These are phyloP conservation scores for Podotricha telesiphe DNA, from an alignment of 2,888 invertebrate species.

Conservation along the genomic window DNA sequence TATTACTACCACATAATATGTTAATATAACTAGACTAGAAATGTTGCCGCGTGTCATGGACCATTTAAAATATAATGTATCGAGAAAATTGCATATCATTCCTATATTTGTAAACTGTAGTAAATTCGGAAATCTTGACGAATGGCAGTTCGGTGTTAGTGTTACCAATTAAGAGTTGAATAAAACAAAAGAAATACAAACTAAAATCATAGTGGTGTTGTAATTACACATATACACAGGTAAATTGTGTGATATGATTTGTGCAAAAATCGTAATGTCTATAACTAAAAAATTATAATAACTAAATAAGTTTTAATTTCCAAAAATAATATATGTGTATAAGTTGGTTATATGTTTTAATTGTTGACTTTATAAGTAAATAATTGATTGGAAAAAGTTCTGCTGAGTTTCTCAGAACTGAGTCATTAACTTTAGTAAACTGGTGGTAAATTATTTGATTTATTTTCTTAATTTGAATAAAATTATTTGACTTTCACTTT, in stretches of 20 bases:
- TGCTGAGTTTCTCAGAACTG: too few species aligned
- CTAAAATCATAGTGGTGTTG: not conserved
- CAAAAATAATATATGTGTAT: too few species aligned
- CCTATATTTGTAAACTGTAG: slow-evolving; percentile 14
- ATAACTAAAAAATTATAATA: not conserved
- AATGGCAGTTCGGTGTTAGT: slow-evolving; percentile 21
- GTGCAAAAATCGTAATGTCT: not conserved
- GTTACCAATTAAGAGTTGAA: not conserved
- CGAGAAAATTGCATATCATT: slow-evolving; percentile 15
- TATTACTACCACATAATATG: slow-evolving; percentile 3
- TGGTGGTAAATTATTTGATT: too few species aligned
- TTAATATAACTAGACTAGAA: slow-evolving; percentile 17
- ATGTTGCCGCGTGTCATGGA: slow-evolving; percentile 18
- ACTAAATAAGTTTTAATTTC: not conserved
- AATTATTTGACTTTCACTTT: too few species aligned
- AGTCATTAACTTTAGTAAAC: too few species aligned
- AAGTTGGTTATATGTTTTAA: too few species aligned
- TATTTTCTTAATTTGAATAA: too few species aligned
- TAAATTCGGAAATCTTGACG: slow-evolving; percentile 20
- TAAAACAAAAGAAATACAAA: not conserved
- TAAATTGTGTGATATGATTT: not conserved
- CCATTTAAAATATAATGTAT: slow-evolving; percentile 7
- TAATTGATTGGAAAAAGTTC: too few species aligned
- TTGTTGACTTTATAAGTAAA: too few species aligned
- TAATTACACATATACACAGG: not conserved